phyloP scores from a whole-genome alignment of 2,113 vertebrate species.

The Bungarus multicinctus region DNA sequence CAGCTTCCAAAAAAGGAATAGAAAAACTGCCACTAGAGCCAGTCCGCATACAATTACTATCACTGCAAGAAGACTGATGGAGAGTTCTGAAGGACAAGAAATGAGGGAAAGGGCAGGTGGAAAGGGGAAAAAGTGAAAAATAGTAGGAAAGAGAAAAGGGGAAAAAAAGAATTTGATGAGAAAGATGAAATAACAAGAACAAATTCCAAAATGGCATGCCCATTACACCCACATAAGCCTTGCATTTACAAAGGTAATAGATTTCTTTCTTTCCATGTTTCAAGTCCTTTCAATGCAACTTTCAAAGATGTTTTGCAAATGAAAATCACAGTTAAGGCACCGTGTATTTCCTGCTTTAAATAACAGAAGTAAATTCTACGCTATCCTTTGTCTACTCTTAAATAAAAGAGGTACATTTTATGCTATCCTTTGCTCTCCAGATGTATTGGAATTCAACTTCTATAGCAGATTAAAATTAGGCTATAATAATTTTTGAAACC shows the following conservation, averaged over 20 bases:
- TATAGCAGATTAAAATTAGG: neutral
- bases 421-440: neutral
- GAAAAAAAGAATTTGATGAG: slow-evolving; percentile 63
- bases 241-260: neutral
- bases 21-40: slow-evolving; percentile 86
- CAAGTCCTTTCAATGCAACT: neutral
- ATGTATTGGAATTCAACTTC: neutral
- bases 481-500: neutral
- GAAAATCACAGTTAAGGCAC: neutral
- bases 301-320: neutral
- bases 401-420: neutral
- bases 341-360: neutral
- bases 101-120: slow-evolving; percentile 50
- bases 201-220: neutral
- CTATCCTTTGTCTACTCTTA: neutral
- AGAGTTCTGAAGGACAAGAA: slow-evolving; percentile 78
- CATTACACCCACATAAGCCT: neutral
- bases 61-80: slow-evolving; percentile 85
- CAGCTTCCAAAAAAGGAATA: slow-evolving; percentile 92
- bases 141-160: slow-evolving; percentile 9
- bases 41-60: slow-evolving; percentile 87
- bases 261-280: neutral
- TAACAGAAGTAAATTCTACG: neutral
- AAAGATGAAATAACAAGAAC: slow-evolving; percentile 33
- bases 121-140: neutral